Percentiles rank a stretch among this genome's conserved stretches.
Conservation (phyloP, 2,113 vertebrate genomes). For the Nettapus auritus region DNA sequence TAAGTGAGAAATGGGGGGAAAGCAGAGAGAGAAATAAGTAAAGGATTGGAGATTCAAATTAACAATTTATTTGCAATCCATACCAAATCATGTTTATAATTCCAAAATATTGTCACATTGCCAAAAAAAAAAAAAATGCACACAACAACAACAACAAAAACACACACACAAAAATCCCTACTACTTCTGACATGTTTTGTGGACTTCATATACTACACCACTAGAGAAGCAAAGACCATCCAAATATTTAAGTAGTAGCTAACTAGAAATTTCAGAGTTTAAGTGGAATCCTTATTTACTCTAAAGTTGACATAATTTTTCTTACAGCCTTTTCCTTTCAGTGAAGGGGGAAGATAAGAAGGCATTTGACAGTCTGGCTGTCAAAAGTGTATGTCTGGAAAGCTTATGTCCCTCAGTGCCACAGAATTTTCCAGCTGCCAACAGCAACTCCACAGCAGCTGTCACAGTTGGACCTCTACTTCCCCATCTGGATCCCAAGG, state of each 20-base stretch:
- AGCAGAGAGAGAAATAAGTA: background rate
- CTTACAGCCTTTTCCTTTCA: background rate
- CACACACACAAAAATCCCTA: background rate
- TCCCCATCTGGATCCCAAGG: background rate
- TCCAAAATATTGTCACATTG: background rate
- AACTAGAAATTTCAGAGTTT: background rate
- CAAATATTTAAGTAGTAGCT: background rate
- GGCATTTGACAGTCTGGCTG: background rate
- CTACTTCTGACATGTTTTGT: background rate
- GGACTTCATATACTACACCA: background rate
- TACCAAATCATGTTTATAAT: background rate
- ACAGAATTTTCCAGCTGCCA: background rate
- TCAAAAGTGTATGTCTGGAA: background rate
- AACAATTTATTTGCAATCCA: background rate
- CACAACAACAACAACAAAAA: no score
- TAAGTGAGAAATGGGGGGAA: background rate
- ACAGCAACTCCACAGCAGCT: background rate
- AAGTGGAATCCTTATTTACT: background rate
- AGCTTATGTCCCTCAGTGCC: background rate
- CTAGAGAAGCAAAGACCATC: background rate
- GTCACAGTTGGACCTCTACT: background rate
- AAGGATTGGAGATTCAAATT: background rate
- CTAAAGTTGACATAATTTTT: background rate
- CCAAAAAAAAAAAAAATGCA: background rate
- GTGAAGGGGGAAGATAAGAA: background rate